A percentile compares a stretch with the other conserved stretches of the same genome.
Evolutionary conservation across 2,113 vertebrate genomes (phyloP).

Genomic region (Alectura lathami): DNA sequence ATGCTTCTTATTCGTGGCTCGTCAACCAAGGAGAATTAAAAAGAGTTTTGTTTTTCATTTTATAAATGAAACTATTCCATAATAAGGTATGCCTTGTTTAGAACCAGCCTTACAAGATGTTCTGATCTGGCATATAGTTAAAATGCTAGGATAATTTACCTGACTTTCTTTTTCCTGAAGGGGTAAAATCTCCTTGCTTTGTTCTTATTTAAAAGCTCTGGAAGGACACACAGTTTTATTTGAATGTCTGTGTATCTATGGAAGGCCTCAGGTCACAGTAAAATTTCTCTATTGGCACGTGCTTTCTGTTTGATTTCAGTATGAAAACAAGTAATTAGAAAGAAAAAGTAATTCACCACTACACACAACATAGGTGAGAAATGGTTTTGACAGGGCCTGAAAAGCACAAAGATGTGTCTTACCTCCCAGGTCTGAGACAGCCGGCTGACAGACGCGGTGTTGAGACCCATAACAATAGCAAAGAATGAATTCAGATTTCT

Average conservation of each 20-base stretch:
- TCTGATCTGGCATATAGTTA: neutral
- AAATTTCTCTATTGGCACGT: neutral
- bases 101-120: neutral
- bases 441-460: conserved; percentile 92
- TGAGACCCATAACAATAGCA: conserved; percentile 97
- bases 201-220: neutral
- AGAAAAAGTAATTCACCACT: neutral
- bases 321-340: neutral
- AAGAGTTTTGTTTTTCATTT: neutral
- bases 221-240: neutral
- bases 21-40: neutral
- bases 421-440: conserved; percentile 98
- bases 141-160: neutral
- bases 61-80: neutral
- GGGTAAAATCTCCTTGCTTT: neutral
- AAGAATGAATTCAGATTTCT: conserved; percentile 98
- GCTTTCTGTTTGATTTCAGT: neutral
- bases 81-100: neutral
- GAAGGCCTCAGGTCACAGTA: neutral
- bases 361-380: neutral
- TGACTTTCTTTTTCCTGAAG: neutral
- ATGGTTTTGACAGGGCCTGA: neutral
- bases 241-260: neutral
- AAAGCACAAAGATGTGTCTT: conserved; percentile 39
- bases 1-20: neutral